Evolutionary conservation across 2,888 invertebrate species (phyloP).

Genomic region (Cephonodes hylas): DNA sequence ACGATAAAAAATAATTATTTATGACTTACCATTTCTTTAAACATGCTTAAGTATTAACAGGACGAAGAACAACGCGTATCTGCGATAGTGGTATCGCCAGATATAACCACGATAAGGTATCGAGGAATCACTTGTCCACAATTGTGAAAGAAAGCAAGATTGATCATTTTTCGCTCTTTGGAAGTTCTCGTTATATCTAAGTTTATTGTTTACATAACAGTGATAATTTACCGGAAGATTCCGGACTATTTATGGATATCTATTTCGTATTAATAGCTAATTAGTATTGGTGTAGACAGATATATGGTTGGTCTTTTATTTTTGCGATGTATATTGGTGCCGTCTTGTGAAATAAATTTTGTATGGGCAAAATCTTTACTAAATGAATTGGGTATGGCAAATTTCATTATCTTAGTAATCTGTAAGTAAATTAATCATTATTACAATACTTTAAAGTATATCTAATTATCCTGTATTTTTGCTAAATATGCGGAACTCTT

Average conservation of each 20-base stretch:
- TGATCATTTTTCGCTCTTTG: slow-evolving; percentile 9
- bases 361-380: not conserved
- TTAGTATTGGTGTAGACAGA: not conserved
- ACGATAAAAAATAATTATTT: slow-evolving; percentile 40
- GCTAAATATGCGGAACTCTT: no score
- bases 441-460: no score
- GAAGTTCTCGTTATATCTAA: not conserved
- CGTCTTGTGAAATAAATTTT: no score
- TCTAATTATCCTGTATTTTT: no score
- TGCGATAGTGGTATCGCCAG: slow-evolving; percentile 26
- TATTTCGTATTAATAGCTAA: no score
- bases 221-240: not conserved
- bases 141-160: slow-evolving; percentile 18
- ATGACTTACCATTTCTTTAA: slow-evolving; percentile 68
- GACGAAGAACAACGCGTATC: slow-evolving; percentile 19
- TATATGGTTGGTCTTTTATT: no score
- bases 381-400: no score
- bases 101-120: slow-evolving; percentile 16
- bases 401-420: no score
- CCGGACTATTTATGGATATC: not conserved
- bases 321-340: no score
- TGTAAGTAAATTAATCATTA: no score
- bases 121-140: slow-evolving; percentile 2
- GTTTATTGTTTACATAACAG: not conserved
- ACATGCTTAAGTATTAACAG: not conserved